phyloP scores from a whole-genome alignment of 2,888 invertebrate genomes.

The Rhodophaea formosa region DNA sequence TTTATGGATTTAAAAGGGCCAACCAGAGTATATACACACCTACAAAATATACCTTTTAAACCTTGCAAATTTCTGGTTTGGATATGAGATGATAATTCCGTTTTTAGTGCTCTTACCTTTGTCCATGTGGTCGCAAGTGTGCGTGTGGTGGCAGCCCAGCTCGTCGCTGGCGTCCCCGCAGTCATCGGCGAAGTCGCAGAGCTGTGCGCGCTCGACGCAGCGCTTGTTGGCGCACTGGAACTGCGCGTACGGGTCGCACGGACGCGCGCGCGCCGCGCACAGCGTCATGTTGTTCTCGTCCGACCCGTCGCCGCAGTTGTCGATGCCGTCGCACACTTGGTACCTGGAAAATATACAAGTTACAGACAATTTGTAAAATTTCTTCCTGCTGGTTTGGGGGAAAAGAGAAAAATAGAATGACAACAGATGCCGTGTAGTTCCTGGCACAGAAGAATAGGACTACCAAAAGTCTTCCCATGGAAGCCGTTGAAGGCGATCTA shows the following conservation, averaged over 20 bases:
- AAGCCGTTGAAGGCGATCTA: too few relatives aligned
- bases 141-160: conserved; percentile 90
- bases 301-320: conserved; percentile 96
- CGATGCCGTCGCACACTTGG: conserved; percentile 94
- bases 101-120: conserved; percentile 65
- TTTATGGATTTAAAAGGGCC: too few relatives aligned
- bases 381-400: not conserved
- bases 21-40: too few relatives aligned
- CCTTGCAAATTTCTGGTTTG: too few relatives aligned
- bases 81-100: too few relatives aligned
- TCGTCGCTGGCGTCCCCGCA: conserved; percentile 96
- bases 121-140: conserved; percentile 73
- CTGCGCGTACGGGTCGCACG: conserved; percentile 89
- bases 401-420: not conserved
- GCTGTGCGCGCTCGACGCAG: conserved; percentile 88
- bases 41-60: too few relatives aligned
- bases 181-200: conserved; percentile 95
- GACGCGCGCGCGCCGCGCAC: conserved; percentile 87
- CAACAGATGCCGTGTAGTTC: not conserved
- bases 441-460: too few relatives aligned
- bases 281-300: conserved; percentile 97
- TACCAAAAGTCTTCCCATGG: too few relatives aligned
- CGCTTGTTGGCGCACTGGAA: conserved; percentile 93
- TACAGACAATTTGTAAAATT: not conserved
- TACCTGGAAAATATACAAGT: conserved; percentile 65